These are phyloP conservation scores for Mesorhabditis belari DNA, from an alignment of 2,888 invertebrate species.

Conservation along the genomic window DNA sequence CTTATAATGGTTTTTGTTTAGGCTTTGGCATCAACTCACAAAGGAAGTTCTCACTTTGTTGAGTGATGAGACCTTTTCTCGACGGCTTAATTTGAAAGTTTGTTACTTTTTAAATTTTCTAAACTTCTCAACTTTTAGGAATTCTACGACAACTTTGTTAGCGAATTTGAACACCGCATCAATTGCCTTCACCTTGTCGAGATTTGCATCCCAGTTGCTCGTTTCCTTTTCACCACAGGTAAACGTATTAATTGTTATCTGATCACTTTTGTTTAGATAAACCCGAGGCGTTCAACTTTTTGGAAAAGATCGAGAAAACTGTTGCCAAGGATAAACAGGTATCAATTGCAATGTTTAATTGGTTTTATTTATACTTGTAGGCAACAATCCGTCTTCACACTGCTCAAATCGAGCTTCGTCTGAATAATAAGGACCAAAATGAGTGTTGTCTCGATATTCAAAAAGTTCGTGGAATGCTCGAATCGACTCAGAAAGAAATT, in stretches of 20 bases:
- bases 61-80: conserved; percentile 22
- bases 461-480: conserved; percentile 23
- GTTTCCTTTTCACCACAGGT: conserved; percentile 36
- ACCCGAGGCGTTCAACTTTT: conserved; percentile 75
- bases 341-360: not conserved
- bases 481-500: conserved; percentile 35
- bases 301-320: conserved; percentile 79
- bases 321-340: conserved; percentile 64
- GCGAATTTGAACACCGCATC: conserved; percentile 91
- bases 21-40: conserved; percentile 51
- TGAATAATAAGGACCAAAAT: conserved; percentile 54
- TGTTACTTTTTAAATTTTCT: conserved; percentile 64
- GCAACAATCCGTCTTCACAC: conserved; percentile 83
- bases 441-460: conserved; percentile 55
- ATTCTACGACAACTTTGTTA: conserved; percentile 76
- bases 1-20: conserved; percentile 12
- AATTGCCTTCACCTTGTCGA: conserved; percentile 86
- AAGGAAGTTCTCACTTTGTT: conserved; percentile 24
- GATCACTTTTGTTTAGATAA: conserved; percentile 61
- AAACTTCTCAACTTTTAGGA: conserved; percentile 36
- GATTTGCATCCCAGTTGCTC: conserved; percentile 62
- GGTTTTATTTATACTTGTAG: conserved; percentile 8
- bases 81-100: conserved; percentile 38
- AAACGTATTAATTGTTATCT: not conserved
- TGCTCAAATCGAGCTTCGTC: conserved; percentile 60